Percentiles rank a stretch among this genome's conserved stretches.
Conservation (phyloP, 2,113 vertebrate genomes). For the Caracal caracal region DNA sequence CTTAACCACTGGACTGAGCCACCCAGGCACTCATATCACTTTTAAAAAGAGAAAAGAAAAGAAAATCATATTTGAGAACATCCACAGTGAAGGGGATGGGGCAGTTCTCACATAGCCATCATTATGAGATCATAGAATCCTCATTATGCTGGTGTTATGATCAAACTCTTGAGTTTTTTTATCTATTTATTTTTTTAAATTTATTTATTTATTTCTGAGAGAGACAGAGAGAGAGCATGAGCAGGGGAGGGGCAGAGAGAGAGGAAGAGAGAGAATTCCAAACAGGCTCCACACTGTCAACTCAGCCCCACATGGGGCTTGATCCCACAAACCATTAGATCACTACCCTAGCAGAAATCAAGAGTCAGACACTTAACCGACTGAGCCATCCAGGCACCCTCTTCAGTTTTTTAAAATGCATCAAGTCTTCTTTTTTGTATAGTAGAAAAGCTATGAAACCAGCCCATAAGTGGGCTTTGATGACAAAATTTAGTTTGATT, state of each 20-base stretch:
- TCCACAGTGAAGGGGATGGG: not conserved
- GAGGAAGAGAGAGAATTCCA: too few relatives aligned
- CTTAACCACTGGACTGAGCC: too few relatives aligned
- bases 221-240: too few relatives aligned
- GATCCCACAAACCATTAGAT: too few relatives aligned
- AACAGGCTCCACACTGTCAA: too few relatives aligned
- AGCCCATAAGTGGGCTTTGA: not conserved
- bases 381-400: not conserved
- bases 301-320: too few relatives aligned
- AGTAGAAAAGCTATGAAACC: not conserved
- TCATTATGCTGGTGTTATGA: not conserved
- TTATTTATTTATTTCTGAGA: too few relatives aligned
- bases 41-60: not conserved
- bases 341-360: too few relatives aligned
- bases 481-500: conserved; percentile 14
- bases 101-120: not conserved
- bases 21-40: too few relatives aligned
- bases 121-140: not conserved
- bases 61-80: conserved; percentile 22
- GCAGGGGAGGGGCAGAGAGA: too few relatives aligned
- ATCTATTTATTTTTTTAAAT: too few relatives aligned
- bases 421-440: not conserved
- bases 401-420: not conserved
- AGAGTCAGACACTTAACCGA: too few relatives aligned
- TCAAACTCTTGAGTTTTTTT: not conserved